phyloP scores from a whole-genome alignment of 2,888 invertebrate genomes.

The Pollenia amentaria region DNA sequence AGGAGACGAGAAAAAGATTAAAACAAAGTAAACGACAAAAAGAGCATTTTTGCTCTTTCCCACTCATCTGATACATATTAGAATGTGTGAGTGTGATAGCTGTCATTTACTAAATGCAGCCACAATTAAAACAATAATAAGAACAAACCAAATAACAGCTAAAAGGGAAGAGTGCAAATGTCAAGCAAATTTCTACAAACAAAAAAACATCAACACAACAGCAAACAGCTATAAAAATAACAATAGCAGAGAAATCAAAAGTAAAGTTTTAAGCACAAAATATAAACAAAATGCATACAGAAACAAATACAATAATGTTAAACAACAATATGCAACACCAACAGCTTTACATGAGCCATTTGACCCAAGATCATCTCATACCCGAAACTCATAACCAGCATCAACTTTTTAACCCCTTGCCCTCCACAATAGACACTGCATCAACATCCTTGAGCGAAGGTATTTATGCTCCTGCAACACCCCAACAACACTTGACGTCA shows the following conservation, averaged over 20 bases:
- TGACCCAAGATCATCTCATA: slow-evolving; percentile 35
- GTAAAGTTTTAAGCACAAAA: slow-evolving; percentile 34
- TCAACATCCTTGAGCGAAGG: slow-evolving; percentile 64
- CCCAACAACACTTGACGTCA: slow-evolving; percentile 55
- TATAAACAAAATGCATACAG: slow-evolving; percentile 67
- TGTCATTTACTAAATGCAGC: slow-evolving; percentile 70
- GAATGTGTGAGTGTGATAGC: slow-evolving; percentile 76
- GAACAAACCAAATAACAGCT: slow-evolving; percentile 50
- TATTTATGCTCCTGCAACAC: slow-evolving; percentile 29
- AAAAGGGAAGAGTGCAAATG: slow-evolving; percentile 78
- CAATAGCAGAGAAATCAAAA: slow-evolving; percentile 20
- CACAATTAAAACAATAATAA: slow-evolving; percentile 57
- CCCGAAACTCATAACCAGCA: slow-evolving; percentile 43
- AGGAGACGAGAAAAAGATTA: slow-evolving; percentile 52
- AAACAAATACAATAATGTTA: slow-evolving; percentile 29
- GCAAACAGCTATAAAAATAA: slow-evolving; percentile 44
- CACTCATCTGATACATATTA: slow-evolving; percentile 53
- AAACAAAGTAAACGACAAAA: slow-evolving; percentile 61
- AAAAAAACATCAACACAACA: slow-evolving; percentile 56
- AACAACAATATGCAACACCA: slow-evolving; percentile 75
- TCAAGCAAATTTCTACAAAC: slow-evolving; percentile 77
- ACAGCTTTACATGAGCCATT: slow-evolving; percentile 45
- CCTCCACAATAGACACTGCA: slow-evolving; percentile 41
- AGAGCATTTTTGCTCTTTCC: slow-evolving; percentile 65
- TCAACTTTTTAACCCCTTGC: slow-evolving; percentile 35